Evolutionary conservation across 2,113 vertebrate genomes (phyloP), one percentile per base, ranked within the genome.

Genomic region (Casuarius casuarius): DNA sequence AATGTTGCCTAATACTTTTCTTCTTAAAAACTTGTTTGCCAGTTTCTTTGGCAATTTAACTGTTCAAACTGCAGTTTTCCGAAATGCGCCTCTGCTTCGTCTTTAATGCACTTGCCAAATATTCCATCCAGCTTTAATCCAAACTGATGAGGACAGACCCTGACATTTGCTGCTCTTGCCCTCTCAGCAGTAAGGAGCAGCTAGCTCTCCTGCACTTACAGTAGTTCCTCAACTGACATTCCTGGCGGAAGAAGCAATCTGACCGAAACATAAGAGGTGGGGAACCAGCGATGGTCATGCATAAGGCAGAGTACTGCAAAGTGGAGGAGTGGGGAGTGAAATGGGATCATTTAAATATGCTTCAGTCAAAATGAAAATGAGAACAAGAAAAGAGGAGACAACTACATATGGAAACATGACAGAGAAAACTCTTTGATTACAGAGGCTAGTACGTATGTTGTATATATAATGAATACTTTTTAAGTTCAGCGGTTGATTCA

Each of bases 401-500:
- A 58, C 40, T 89, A 46, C 26, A 22, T 17, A 73, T 18, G 35
- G 74, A 82, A 91, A 70, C 19, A 58, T 46, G 78, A 63, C 52
- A 62, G 51, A 38, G 42, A 84, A 75, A 84, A 63, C 20, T 59
- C 63, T 82, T 12, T 42, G 67, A 71, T 86, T 74, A 86, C n/a
- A 66, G 52, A 92, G 33, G 26, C 52, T 71, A 35, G 29, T 42
- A 76, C 42, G 29, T 87, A 73, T 17, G 58, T 54, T 82, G 48
- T 65, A 38, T 49, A 65, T 49, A 33, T 68, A 94, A 92, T 15
- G 6, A 92, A 85, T 42, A 52, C 21, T 94, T 75, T 80, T 62
- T 81, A 87, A 92, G 89, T 92, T 95, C 92, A 85, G 68, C 49
- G 59, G 63, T 87, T 76, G 78, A 85, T 74, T 92, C 87, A 80